phyloP scores from a whole-genome alignment of 2,113 vertebrate species.

The Pholis gunnellus region DNA sequence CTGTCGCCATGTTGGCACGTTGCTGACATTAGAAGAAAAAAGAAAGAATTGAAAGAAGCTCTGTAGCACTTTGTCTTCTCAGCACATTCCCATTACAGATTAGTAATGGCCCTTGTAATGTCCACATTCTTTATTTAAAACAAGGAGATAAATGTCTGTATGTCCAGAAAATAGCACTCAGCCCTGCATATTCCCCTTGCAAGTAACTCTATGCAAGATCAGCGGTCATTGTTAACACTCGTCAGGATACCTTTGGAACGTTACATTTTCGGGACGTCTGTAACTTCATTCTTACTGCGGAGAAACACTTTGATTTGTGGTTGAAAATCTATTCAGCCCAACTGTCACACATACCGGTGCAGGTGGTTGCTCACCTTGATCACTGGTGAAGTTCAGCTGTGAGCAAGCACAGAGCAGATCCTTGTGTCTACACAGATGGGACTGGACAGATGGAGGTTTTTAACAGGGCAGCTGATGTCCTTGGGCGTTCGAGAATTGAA shows the following conservation, averaged over 20 bases:
- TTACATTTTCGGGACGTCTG: not conserved
- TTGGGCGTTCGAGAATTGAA: slow-evolving; percentile 54
- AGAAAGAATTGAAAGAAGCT: slow-evolving; percentile 11
- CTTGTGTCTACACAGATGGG: slow-evolving; percentile 72
- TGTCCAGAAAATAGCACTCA: not conserved
- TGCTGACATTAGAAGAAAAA: slow-evolving; percentile 57
- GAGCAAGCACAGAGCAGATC: slow-evolving; percentile 51
- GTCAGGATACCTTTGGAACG: not conserved
- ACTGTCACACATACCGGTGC: slow-evolving; percentile 4
- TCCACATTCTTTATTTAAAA: not conserved
- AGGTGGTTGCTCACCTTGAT: slow-evolving; percentile 69
- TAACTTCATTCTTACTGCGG: slow-evolving; percentile 4
- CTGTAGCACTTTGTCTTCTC: slow-evolving; percentile 43
- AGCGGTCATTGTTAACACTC: not conserved
- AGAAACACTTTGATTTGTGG: slow-evolving; percentile 6
- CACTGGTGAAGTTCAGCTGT: slow-evolving; percentile 62
- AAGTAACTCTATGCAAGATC: not conserved
- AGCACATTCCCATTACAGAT: slow-evolving; percentile 20
- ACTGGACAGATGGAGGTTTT: slow-evolving; percentile 72
- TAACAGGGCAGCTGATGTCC: slow-evolving; percentile 63
- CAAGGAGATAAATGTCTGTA: not conserved
- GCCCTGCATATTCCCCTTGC: not conserved
- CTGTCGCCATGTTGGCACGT: slow-evolving; percentile 47
- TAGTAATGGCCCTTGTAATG: slow-evolving; percentile 15
- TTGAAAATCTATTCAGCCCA: slow-evolving; percentile 13